Conservation (phyloP, 2,113 vertebrate genomes). For the Addax nasomaculatus region DNA sequence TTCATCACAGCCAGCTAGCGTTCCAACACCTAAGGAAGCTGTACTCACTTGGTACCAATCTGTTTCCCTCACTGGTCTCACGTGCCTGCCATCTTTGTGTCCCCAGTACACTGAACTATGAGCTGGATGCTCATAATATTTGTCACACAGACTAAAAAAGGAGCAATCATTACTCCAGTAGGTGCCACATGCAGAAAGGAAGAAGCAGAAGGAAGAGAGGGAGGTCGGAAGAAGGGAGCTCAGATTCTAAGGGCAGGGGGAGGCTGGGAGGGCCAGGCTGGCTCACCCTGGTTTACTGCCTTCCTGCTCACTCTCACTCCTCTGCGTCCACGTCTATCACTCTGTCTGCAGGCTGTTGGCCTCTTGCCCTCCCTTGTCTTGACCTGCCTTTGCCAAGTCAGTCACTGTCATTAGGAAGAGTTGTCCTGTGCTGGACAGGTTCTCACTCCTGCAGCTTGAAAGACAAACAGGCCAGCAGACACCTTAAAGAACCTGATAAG, state of each 20-base stretch:
- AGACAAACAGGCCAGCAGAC: neutral
- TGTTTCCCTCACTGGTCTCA: neutral
- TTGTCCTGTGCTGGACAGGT: neutral
- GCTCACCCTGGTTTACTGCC: rapidly evolving
- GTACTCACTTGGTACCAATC: neutral
- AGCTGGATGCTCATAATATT: neutral
- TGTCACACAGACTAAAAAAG: neutral
- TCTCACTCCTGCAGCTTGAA: neutral
- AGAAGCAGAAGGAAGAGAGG: neutral
- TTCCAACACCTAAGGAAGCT: neutral
- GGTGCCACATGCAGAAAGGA: neutral
- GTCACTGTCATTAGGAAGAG: neutral
- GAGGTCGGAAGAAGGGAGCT: neutral
- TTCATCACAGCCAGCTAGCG: neutral
- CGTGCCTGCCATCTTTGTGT: neutral
- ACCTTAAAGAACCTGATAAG: neutral
- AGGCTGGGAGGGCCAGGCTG: rapidly evolving
- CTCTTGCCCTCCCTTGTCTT: neutral
- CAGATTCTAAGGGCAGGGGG: neutral
- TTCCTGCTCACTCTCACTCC: neutral
- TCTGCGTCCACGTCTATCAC: neutral
- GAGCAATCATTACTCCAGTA: neutral
- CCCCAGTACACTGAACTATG: neutral
- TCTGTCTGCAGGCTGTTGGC: neutral
- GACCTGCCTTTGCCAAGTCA: neutral